phyloP scores from a whole-genome alignment of 2,113 vertebrate genomes.

The Puntigrus tetrazona region DNA sequence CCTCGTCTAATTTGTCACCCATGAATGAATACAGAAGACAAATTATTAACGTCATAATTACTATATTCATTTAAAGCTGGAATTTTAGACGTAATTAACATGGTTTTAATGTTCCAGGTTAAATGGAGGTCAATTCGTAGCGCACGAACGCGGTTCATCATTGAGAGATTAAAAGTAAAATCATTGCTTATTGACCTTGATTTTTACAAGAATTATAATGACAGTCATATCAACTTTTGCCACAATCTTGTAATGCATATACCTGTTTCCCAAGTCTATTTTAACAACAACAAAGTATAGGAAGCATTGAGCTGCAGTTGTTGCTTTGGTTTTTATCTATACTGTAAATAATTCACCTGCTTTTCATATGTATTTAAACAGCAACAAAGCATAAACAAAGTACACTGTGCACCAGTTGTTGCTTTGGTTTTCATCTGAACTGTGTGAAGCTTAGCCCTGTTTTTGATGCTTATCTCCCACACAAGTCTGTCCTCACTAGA shows the following conservation, averaged over 20 bases:
- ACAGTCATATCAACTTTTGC: slow-evolving; percentile 42
- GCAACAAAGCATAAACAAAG: neutral
- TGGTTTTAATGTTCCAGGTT: neutral
- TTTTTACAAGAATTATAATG: slow-evolving; percentile 55
- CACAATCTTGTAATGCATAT: slow-evolving; percentile 71
- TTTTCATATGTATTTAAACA: slow-evolving; percentile 49
- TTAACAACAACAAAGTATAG: neutral
- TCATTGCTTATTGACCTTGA: slow-evolving; percentile 25
- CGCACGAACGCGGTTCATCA: neutral
- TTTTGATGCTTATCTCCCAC: neutral
- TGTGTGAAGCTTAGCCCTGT: neutral
- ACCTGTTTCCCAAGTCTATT: slow-evolving; percentile 60
- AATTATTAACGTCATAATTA: neutral
- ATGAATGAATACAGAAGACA: neutral
- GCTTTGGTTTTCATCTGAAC: neutral
- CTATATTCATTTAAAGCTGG: neutral
- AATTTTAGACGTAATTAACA: neutral
- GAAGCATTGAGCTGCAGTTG: neutral
- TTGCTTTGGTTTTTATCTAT: neutral
- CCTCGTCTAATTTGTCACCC: neutral
- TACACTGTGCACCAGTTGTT: neutral
- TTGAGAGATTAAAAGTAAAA: neutral
- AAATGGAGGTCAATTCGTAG: neutral
- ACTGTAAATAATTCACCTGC: too few relatives aligned
- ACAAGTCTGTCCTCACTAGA: neutral